A percentile compares a stretch with the other conserved stretches of the same genome.
Conservation (phyloP, 2,113 vertebrate genomes). For the Pterocles gutturalis region DNA sequence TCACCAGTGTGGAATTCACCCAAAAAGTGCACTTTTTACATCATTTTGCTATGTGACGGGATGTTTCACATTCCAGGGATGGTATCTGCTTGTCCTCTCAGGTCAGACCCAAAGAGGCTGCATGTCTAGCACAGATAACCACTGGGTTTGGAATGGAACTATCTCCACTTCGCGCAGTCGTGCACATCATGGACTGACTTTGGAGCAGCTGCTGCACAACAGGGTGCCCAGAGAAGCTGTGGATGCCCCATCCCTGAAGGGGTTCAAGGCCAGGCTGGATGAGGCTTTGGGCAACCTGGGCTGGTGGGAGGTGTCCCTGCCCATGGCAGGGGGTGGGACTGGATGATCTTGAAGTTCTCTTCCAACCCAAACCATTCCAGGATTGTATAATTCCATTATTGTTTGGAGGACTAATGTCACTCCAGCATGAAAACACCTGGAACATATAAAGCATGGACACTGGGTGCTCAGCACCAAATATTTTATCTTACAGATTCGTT, state of each 20-base stretch:
- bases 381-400: too few species aligned
- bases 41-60: accelerated
- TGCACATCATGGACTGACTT: neutral
- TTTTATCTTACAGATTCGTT: neutral
- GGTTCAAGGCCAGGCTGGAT: too few species aligned
- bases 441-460: accelerated
- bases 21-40: neutral
- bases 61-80: neutral
- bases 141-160: neutral
- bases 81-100: neutral
- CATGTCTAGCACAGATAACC: neutral
- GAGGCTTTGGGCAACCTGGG: too few species aligned
- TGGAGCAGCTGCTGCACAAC: neutral
- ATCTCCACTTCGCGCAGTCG: neutral
- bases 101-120: neutral
- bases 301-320: too few species aligned
- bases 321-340: too few species aligned
- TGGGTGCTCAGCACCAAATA: neutral
- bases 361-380: too few species aligned
- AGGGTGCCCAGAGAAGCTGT: too few species aligned
- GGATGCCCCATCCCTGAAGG: too few species aligned
- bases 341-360: too few species aligned
- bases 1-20: neutral
- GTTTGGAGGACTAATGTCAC: neutral
- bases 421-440: neutral